A percentile compares a stretch with the other conserved stretches of the same genome.
Conservation (phyloP, 2,113 vertebrate species). For the Prolemur simus region DNA sequence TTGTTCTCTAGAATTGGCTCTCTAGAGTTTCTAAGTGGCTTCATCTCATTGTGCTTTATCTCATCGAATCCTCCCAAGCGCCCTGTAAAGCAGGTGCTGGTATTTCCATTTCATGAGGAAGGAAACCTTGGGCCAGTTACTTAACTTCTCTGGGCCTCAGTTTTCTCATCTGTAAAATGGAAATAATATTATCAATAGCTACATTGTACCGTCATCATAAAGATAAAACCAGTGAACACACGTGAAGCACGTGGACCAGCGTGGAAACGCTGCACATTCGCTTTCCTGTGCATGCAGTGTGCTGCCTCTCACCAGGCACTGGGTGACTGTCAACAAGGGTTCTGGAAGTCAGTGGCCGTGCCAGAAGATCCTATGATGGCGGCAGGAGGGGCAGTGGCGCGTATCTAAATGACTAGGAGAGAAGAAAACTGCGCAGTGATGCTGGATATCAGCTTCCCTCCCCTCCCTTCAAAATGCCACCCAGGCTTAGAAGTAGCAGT, state of each 20-base stretch:
- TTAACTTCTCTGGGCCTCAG: neutral
- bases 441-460: neutral
- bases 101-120: neutral
- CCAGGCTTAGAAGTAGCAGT: neutral
- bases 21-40: neutral
- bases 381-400: no score
- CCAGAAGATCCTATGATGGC: neutral
- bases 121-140: neutral
- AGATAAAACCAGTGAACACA: neutral
- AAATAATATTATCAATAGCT: neutral
- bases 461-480: neutral
- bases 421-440: neutral
- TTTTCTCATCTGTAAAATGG: neutral
- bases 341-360: no score
- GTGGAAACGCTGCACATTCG: accelerated
- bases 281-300: neutral
- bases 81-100: neutral
- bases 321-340: neutral
- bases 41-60: neutral
- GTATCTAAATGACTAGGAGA: neutral
- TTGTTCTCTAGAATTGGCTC: no score
- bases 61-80: neutral
- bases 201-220: neutral
- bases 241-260: accelerated
- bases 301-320: neutral